These are phyloP conservation scores for Drosophila repleta DNA, from an alignment of 1,140 invertebrate species.

Conservation along the genomic window DNA sequence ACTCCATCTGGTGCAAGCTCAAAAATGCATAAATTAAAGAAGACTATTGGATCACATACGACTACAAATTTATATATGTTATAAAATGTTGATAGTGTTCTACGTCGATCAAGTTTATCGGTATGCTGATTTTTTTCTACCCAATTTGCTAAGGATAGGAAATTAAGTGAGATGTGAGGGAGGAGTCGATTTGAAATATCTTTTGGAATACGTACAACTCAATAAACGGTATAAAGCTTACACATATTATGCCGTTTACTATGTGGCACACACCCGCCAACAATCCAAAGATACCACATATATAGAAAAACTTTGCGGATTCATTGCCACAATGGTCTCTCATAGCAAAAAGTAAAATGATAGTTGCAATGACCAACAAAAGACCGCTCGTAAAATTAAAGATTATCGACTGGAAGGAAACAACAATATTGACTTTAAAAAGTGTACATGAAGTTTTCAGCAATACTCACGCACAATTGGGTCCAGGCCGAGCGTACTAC, in stretches of 20 bases:
- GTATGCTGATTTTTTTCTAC: not conserved
- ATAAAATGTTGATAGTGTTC: no score
- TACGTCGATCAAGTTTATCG: no score
- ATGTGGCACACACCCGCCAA: constrained; percentile 57
- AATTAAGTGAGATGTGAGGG: not conserved
- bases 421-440: not conserved
- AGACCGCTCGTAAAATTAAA: constrained; percentile 54
- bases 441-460: not conserved
- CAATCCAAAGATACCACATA: constrained; percentile 28
- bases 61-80: no score
- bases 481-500: constrained; percentile 58
- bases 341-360: constrained; percentile 44
- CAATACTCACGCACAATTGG: constrained; percentile 59
- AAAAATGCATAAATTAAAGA: no score
- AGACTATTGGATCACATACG: no score
- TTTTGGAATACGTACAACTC: constrained; percentile 54
- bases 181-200: not conserved
- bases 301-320: constrained; percentile 36
- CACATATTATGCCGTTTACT: constrained; percentile 52
- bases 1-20: no score
- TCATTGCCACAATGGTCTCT: constrained; percentile 50
- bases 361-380: constrained; percentile 20
- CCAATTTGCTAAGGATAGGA: not conserved
- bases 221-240: constrained; percentile 42
- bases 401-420: constrained; percentile 47